Percentiles rank a stretch among this genome's conserved stretches.
Evolutionary conservation across 2,797 vertebrate genomes (phyloP).

Genomic region (Danionella dracula): DNA sequence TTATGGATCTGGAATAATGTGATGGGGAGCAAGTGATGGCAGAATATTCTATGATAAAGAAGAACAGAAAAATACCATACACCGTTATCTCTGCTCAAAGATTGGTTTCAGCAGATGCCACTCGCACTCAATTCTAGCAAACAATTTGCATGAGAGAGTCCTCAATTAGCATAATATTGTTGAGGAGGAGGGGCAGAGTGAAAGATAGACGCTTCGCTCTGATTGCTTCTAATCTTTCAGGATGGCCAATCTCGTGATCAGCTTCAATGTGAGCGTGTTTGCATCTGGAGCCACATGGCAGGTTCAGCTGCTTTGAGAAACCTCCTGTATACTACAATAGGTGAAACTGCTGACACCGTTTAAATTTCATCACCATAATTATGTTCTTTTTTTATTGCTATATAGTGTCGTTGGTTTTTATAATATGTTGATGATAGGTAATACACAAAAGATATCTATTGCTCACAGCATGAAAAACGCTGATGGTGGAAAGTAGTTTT

Average conservation of each 20-base stretch:
- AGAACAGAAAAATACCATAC: too few relatives aligned
- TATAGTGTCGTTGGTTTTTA: too few relatives aligned
- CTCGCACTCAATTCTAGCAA: constrained; percentile 21
- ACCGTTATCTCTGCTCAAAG: neutral
- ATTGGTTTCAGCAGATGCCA: constrained; percentile 23
- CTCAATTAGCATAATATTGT: constrained; percentile 16
- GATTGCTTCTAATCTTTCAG: constrained; percentile 27
- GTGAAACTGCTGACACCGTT: constrained; percentile 30
- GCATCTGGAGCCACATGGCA: constrained; percentile 18
- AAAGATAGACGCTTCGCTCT: neutral
- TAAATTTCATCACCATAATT: constrained; percentile 10
- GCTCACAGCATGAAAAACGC: neutral
- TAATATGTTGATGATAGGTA: too few relatives aligned
- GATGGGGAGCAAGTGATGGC: too few relatives aligned
- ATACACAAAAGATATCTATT: neutral
- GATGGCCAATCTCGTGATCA: constrained; percentile 18
- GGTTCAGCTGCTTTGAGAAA: constrained; percentile 18
- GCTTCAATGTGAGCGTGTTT: constrained; percentile 22
- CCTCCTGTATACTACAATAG: constrained; percentile 13
- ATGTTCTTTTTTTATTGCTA: constrained; percentile 8
- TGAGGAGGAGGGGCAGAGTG: neutral
- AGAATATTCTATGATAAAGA: too few relatives aligned
- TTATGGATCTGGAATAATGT: too few relatives aligned
- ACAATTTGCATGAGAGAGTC: constrained; percentile 35
- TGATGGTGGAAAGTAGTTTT: neutral